phyloP scores from a whole-genome alignment of 2,888 invertebrate species.

The Seira sanloemensis region DNA sequence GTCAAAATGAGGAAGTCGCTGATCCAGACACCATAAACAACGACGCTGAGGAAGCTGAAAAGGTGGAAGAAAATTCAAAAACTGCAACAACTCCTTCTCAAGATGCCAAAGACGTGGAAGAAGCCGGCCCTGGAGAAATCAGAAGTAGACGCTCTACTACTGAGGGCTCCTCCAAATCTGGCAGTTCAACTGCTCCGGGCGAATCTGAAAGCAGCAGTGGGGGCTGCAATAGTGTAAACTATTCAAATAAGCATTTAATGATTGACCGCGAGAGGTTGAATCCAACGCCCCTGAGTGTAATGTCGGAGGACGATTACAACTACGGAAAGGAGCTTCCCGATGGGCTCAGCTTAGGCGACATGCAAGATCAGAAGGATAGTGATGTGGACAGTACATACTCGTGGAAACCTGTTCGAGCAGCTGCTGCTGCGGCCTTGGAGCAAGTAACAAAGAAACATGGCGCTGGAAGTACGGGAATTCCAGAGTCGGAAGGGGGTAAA shows the following conservation, averaged over 20 bases:
- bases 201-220: slow-evolving; percentile 44
- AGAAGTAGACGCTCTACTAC: slow-evolving; percentile 37
- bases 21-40: not conserved
- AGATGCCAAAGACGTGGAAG: not conserved
- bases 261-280: not conserved
- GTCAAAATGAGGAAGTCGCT: not conserved
- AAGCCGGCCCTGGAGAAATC: not conserved
- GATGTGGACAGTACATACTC: slow-evolving; percentile 50
- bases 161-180: slow-evolving; percentile 27
- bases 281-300: slow-evolving; percentile 10
- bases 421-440: slow-evolving; percentile 39
- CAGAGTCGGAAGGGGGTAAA: slow-evolving; percentile 29
- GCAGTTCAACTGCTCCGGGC: slow-evolving; percentile 9
- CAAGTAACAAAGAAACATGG: slow-evolving; percentile 44
- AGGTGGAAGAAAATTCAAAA: not conserved
- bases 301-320: slow-evolving; percentile 28
- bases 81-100: too few relatives aligned
- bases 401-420: slow-evolving; percentile 46
- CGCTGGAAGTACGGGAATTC: not conserved
- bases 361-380: slow-evolving; percentile 44
- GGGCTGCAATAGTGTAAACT: not conserved
- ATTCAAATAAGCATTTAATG: not conserved
- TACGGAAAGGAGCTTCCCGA: not conserved
- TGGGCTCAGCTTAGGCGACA: not conserved
- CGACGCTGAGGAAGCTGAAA: not conserved